These are phyloP conservation scores for Globodera ellingtonae DNA, from an alignment of 1,140 invertebrate species.

Conservation along the genomic window DNA sequence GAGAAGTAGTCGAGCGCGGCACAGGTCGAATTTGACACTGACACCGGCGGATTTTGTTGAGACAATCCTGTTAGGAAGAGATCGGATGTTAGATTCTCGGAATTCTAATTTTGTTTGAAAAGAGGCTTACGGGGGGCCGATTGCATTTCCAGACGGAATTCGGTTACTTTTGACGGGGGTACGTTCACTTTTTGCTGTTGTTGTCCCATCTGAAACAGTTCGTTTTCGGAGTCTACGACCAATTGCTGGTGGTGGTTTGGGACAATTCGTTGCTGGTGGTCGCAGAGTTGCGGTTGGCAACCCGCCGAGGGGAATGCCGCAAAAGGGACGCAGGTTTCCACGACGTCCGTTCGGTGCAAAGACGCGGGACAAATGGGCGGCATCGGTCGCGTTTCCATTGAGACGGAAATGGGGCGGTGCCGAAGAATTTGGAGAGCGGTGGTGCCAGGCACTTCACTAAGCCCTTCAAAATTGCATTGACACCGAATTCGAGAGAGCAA, in stretches of 20 bases:
- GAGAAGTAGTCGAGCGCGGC: not conserved
- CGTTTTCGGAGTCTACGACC: not conserved
- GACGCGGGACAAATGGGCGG: not conserved
- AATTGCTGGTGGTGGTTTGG: not conserved
- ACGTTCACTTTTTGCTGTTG: not conserved
- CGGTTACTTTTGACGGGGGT: not conserved
- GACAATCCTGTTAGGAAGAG: not conserved
- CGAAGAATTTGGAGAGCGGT: not conserved
- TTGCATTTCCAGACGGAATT: not conserved
- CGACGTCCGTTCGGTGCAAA: not conserved
- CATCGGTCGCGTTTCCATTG: not conserved
- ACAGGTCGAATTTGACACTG: not conserved
- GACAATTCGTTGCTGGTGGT: not conserved
- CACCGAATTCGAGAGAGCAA: too few species aligned
- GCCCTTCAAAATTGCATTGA: too few species aligned
- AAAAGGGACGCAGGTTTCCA: not conserved
- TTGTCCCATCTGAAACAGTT: not conserved
- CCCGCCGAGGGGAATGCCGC: not conserved
- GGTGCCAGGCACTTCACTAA: too few species aligned
- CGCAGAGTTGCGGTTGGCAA: not conserved
- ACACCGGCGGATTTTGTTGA: not conserved
- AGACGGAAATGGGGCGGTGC: not conserved
- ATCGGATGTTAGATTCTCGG: not conserved
- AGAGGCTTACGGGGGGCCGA: not conserved
- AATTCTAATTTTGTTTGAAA: not conserved